A percentile compares a stretch with the other conserved stretches of the same genome.
phyloP scores from a whole-genome alignment of 1,140 invertebrate genomes.

The Brachionus paranguensis region DNA sequence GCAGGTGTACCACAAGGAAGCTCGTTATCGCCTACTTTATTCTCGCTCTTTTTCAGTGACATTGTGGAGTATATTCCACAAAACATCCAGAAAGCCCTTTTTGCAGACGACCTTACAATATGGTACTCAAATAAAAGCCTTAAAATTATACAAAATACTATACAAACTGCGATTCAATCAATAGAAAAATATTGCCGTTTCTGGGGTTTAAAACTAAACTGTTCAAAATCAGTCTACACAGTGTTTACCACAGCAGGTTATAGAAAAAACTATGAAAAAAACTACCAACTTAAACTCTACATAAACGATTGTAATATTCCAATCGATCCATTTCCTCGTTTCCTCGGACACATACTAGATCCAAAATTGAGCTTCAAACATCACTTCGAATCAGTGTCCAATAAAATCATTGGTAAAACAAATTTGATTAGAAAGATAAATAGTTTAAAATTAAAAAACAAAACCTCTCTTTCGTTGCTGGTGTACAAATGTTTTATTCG shows the following conservation, averaged over 20 bases:
- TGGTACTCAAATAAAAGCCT: not conserved
- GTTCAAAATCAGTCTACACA: not conserved
- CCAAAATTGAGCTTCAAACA: not conserved
- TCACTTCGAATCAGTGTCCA: not conserved
- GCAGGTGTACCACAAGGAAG: not conserved
- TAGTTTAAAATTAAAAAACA: conserved; percentile 1
- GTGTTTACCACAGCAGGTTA: no score
- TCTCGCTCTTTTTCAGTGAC: not conserved
- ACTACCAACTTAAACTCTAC: not conserved
- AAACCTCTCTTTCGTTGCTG: not conserved
- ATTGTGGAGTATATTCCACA: not conserved
- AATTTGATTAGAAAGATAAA: not conserved
- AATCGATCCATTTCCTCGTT: not conserved
- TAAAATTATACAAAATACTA: not conserved
- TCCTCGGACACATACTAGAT: not conserved
- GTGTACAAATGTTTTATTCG: not conserved
- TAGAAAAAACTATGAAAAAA: not conserved
- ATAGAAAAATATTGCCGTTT: not conserved
- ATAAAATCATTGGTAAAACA: not conserved
- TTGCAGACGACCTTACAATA: not conserved
- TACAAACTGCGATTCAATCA: not conserved
- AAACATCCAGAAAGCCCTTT: not conserved
- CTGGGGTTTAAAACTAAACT: not conserved
- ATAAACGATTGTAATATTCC: not conserved
- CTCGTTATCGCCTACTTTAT: not conserved